phyloP scores from a whole-genome alignment of 2,113 vertebrate species.

The Ascaphus truei region DNA sequence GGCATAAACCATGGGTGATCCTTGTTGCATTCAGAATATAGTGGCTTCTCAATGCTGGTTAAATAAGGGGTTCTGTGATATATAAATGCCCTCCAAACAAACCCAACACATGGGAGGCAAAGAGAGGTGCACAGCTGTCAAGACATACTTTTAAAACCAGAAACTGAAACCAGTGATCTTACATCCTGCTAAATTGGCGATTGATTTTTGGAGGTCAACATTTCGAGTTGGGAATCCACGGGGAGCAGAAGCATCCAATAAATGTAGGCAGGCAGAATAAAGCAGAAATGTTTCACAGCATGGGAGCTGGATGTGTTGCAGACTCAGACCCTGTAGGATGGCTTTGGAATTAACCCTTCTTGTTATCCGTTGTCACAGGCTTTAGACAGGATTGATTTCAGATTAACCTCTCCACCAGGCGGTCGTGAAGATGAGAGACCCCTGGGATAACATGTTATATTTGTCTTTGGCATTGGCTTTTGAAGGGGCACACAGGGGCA shows the following conservation, averaged over 20 bases:
- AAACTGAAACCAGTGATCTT: conserved; percentile 26
- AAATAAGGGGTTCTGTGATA: background rate
- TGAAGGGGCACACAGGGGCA: background rate
- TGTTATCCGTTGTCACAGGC: conserved; percentile 2
- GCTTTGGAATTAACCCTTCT: conserved; percentile 27
- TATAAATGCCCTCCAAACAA: background rate
- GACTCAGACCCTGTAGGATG: background rate
- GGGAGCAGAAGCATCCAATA: conserved; percentile 18
- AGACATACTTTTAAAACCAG: conserved; percentile 8
- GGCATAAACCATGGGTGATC: background rate
- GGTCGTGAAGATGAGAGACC: conserved; percentile 1
- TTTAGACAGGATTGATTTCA: conserved; percentile 5
- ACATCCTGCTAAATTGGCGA: conserved; percentile 21
- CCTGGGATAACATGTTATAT: conserved; percentile 16
- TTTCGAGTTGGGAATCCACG: conserved; percentile 6
- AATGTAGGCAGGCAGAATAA: conserved; percentile 14
- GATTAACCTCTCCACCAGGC: conserved; percentile 7
- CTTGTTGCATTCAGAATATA: background rate
- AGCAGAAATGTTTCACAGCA: conserved; percentile 30
- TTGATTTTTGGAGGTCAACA: conserved; percentile 25
- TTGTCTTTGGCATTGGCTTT: conserved; percentile 10
- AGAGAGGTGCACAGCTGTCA: conserved; percentile 1
- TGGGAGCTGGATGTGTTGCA: conserved; percentile 1
- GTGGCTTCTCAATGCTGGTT: background rate
- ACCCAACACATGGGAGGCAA: no score